These are phyloP conservation scores for Trissonchulus latispiculum DNA, from an alignment of 2,888 invertebrate genomes.

Conservation along the genomic window DNA sequence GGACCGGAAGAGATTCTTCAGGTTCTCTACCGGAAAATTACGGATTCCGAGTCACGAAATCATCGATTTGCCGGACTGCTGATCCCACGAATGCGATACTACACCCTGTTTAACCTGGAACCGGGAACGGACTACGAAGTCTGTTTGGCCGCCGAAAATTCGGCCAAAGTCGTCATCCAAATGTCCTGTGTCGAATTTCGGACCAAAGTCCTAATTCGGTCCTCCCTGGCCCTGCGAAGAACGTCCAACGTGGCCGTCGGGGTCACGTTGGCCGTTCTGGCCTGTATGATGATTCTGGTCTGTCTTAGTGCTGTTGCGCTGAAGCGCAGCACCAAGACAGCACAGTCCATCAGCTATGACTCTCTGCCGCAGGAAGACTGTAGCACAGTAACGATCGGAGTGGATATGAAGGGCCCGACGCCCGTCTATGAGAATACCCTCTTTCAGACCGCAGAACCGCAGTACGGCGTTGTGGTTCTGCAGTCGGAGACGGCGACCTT, in stretches of 20 bases:
- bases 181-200: slow-evolving; percentile 39
- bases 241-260: slow-evolving; percentile 39
- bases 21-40: slow-evolving; percentile 37
- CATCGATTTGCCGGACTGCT: slow-evolving; percentile 30
- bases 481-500: no score
- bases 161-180: slow-evolving; percentile 39
- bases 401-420: no score
- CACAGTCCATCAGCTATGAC: no score
- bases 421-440: no score
- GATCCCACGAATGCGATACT: slow-evolving; percentile 37
- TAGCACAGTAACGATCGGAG: no score
- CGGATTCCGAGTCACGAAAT: neutral
- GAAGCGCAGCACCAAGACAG: slow-evolving; percentile 35
- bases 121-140: slow-evolving; percentile 47
- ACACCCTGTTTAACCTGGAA: slow-evolving; percentile 45
- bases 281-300: slow-evolving; percentile 31
- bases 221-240: slow-evolving; percentile 30
- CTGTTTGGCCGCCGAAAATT: slow-evolving; percentile 46
- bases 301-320: slow-evolving; percentile 31
- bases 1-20: slow-evolving; percentile 40
- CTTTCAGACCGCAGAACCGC: no score
- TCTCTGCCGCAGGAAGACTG: no score
- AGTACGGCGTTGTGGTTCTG: no score
- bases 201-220: no score
- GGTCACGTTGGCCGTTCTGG: slow-evolving; percentile 31